Evolutionary conservation across 2,888 invertebrate genomes (phyloP).

Genomic region (Pristionchus fissidentatus): DNA sequence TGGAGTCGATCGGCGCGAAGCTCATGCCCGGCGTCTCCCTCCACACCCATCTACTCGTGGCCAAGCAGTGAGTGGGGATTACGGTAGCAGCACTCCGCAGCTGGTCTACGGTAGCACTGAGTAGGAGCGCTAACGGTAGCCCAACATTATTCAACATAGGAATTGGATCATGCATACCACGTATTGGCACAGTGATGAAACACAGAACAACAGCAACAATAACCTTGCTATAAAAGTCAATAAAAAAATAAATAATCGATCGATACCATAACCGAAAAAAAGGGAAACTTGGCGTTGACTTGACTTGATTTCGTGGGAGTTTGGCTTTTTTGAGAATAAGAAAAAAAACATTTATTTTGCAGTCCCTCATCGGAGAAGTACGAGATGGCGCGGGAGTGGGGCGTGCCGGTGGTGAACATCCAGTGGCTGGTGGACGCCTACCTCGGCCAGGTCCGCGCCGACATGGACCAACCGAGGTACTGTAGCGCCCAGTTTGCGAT

Average conservation of each 20-base stretch:
- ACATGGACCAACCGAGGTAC: conserved; percentile 53
- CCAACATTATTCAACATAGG: neutral
- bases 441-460: conserved; percentile 53
- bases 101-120: too few relatives aligned
- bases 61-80: conserved; percentile 77
- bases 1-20: conserved; percentile 88
- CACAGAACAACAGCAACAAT: too few relatives aligned
- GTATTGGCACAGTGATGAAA: too few relatives aligned
- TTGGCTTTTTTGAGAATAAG: neutral
- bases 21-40: conserved; percentile 81
- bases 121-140: too few relatives aligned
- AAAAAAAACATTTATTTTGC: neutral
- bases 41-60: conserved; percentile 79
- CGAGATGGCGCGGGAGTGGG: conserved; percentile 91
- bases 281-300: too few relatives aligned
- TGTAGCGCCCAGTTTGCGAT: neutral
- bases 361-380: conserved; percentile 81
- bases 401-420: conserved; percentile 88
- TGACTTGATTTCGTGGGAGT: neutral
- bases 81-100: too few relatives aligned
- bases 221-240: too few relatives aligned
- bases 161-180: neutral
- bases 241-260: too few relatives aligned
- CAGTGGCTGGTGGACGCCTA: conserved; percentile 69
- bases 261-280: neutral